These are phyloP conservation scores for Petrophora chlorosata DNA, from an alignment of 2,888 invertebrate species.

Conservation along the genomic window DNA sequence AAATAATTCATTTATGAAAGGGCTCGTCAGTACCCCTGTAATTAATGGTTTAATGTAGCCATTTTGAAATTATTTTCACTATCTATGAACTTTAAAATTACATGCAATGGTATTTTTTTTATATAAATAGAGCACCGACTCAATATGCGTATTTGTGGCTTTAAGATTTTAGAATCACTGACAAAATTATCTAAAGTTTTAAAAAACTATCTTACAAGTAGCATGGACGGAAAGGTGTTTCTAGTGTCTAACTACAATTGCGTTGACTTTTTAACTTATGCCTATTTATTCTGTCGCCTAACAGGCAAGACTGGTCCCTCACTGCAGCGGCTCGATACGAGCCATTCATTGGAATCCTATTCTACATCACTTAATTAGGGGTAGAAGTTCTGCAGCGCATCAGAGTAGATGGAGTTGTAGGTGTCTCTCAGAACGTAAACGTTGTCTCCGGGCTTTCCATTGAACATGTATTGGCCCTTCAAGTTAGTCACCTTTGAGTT, in stretches of 20 bases:
- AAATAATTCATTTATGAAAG: too few species aligned
- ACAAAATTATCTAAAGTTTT: too few species aligned
- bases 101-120: too few species aligned
- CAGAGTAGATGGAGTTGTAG: constrained; percentile 87
- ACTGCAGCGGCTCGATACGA: constrained; percentile 75
- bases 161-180: too few species aligned
- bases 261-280: constrained; percentile 26
- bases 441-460: constrained; percentile 88
- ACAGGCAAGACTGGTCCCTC: constrained; percentile 42
- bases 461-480: constrained; percentile 90
- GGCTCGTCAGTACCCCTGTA: too few species aligned
- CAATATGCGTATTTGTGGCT: too few species aligned
- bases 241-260: not conserved
- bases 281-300: constrained; percentile 39
- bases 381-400: constrained; percentile 88
- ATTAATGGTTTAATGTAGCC: too few species aligned
- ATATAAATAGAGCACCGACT: too few species aligned
- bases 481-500: constrained; percentile 88
- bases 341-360: constrained; percentile 56
- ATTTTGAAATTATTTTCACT: too few species aligned
- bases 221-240: not conserved
- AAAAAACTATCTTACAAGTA: too few species aligned
- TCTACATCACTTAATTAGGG: constrained; percentile 70
- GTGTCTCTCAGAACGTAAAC: constrained; percentile 87
- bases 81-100: too few species aligned